Base-by-base conservation (phyloP, 2,888 invertebrate species). In the Chrysomela aeneicollis region DNA sequence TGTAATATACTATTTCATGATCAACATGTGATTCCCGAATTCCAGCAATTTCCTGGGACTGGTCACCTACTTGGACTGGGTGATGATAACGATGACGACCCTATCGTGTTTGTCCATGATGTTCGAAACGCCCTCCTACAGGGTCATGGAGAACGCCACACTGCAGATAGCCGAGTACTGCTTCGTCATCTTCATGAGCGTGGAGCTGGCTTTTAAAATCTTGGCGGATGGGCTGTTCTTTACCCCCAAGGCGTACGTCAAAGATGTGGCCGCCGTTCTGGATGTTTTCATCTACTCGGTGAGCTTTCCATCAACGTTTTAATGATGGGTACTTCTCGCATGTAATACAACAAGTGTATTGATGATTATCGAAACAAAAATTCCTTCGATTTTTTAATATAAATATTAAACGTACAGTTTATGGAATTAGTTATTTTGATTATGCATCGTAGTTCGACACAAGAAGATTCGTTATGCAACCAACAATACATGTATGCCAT, bases 11-110 rank as follows among this genome's bases (percentile, higher is more conserved):
- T n/a, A n/a, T n/a, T n/a, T n/a, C n/a, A n/a, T n/a, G n/a, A n/a
- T n/a, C n/a, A n/a, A n/a, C n/a, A n/a, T n/a, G n/a, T n/a, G n/a
- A n/a, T n/a, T n/a, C n/a, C n/a, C n/a, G n/a, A 30, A 32, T 86
- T 86, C 59, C 84, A 97, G 98, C 78, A 98, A 98, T 82, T 93
- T 99, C 78, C 86, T 99, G 42, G 98, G 99, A 0, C 86, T 99
- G 65, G 98, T 99, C 17, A 97, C 98, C 0, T 99, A 99, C 81
- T 86, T 99, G 79, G 99, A 99, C 82, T 99, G 99, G 99, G 92
- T 97, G 1, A 99, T 99, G 98, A 99, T 99, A 71, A 92, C 95
- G 81, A 94, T 97, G 55, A 99, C 99, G 0, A 97, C 98, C 0
- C 85, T 98, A 10, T 98, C 98, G 0, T 99, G 98, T 81, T 89